Conservation (phyloP, 2,113 vertebrate genomes). For the Manacus vitellinus region DNA sequence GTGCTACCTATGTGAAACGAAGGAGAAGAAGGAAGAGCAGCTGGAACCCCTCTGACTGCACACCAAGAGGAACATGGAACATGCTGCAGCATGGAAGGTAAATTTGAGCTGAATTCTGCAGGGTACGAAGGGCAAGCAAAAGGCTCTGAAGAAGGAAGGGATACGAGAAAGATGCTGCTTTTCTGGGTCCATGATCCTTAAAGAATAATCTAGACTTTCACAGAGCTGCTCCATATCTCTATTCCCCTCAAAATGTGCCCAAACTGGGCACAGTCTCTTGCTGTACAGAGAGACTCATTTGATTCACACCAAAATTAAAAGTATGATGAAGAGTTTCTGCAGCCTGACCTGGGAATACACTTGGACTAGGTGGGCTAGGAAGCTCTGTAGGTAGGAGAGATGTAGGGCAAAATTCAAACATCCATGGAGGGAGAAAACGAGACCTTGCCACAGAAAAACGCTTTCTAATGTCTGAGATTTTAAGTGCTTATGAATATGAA, state of each 20-base stretch:
- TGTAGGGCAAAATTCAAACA: not conserved
- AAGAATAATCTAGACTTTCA: not conserved
- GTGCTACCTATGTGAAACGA: not conserved
- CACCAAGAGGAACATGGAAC: not conserved
- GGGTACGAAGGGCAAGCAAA: not conserved
- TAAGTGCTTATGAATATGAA: not conserved
- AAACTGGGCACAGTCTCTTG: fast-evolving
- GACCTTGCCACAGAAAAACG: not conserved
- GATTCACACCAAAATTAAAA: not conserved
- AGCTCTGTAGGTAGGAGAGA: not conserved
- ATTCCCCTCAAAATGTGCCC: not conserved
- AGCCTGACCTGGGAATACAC: not conserved
- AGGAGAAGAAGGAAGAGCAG: not conserved
- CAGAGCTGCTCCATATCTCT: not conserved
- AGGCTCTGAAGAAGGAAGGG: not conserved
- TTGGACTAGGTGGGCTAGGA: not conserved
- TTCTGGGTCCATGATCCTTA: not conserved
- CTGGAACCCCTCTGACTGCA: not conserved
- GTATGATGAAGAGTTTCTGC: not conserved
- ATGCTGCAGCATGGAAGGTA: not conserved
- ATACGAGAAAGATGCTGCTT: not conserved
- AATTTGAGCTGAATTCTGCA: not conserved
- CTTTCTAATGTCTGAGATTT: not conserved
- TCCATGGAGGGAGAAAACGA: not conserved
- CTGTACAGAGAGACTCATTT: not conserved